Evolutionary conservation across 1,140 invertebrate species (phyloP).

Genomic region (Drosophila tristis): DNA sequence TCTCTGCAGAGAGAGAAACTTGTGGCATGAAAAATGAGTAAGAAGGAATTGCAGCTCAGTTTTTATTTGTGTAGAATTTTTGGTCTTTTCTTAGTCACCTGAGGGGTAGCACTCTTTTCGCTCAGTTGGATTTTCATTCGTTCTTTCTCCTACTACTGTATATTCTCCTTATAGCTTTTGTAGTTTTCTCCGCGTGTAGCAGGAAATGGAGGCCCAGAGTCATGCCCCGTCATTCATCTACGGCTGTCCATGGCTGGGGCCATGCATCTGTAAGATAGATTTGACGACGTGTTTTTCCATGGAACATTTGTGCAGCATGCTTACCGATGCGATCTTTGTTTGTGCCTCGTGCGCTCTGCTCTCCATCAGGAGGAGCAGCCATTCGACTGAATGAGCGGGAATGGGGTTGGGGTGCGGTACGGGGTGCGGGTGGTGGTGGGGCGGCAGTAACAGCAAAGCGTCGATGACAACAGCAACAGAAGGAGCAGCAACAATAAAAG

Average conservation of each 20-base stretch:
- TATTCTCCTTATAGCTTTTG: neutral
- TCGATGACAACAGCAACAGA: constrained; percentile 7
- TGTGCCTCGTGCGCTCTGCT: constrained; percentile 75
- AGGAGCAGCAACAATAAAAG: constrained; percentile 25
- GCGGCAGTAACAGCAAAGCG: constrained; percentile 14
- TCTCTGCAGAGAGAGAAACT: constrained; percentile 15
- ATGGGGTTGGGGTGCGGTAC: too few species aligned
- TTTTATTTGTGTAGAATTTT: too few species aligned
- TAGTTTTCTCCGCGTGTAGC: constrained; percentile 4
- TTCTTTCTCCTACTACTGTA: neutral
- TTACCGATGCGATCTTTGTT: constrained; percentile 80
- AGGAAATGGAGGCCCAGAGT: constrained; percentile 25
- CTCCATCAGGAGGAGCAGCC: constrained; percentile 34
- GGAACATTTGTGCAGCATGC: constrained; percentile 70
- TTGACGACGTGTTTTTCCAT: constrained; percentile 74
- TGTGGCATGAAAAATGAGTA: neutral
- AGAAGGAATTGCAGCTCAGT: too few species aligned
- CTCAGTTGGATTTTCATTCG: too few species aligned
- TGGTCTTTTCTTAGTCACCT: too few species aligned
- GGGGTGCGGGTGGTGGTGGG: too few species aligned
- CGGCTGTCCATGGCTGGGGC: constrained; percentile 29
- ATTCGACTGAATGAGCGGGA: constrained; percentile 22
- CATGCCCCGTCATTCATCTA: constrained; percentile 53
- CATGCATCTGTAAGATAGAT: constrained; percentile 61
- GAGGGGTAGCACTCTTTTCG: too few species aligned